These are phyloP conservation scores for Eulemur rubriventer DNA, from an alignment of 2,797 vertebrate species.

Conservation along the genomic window DNA sequence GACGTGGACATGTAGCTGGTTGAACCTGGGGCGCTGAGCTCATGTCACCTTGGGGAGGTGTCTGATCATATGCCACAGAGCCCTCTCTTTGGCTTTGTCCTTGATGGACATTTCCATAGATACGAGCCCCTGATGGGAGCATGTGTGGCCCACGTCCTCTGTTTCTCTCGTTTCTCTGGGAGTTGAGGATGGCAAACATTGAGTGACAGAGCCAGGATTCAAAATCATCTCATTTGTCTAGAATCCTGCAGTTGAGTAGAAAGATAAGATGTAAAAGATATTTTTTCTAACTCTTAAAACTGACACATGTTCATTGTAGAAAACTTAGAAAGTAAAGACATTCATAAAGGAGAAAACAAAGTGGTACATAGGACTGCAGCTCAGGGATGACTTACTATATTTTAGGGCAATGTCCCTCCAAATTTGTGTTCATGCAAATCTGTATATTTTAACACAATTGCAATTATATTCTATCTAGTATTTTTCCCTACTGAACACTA, in stretches of 20 bases:
- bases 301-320: neutral
- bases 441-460: neutral
- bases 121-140: neutral
- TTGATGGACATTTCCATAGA: neutral
- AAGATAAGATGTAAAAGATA: neutral
- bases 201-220: neutral
- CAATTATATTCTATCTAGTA: neutral
- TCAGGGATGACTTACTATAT: neutral
- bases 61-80: neutral
- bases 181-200: neutral
- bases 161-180: neutral
- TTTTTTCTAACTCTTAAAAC: conserved; percentile 4
- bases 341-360: neutral
- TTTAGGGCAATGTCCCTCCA: neutral
- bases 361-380: neutral
- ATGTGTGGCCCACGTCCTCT: neutral
- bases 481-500: neutral
- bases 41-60: neutral
- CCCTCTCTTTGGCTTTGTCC: neutral
- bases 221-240: neutral
- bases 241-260: neutral
- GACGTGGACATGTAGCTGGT: neutral
- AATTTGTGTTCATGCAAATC: neutral
- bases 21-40: neutral
- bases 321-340: neutral